Conservation (phyloP, 2,113 vertebrate genomes). For the Mystacornis crossleyi region DNA sequence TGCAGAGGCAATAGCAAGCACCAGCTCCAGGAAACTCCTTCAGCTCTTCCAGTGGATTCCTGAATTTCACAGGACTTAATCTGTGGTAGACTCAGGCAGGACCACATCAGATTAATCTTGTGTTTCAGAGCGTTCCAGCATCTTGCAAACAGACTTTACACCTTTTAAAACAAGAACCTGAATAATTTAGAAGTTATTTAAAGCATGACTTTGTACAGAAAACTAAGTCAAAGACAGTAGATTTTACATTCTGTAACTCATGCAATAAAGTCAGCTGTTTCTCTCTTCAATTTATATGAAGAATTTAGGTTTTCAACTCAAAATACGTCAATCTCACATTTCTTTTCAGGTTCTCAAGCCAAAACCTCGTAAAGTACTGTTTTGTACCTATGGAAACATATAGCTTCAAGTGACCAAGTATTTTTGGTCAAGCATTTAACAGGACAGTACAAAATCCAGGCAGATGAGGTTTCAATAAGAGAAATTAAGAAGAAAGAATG, state of each 20-base stretch:
- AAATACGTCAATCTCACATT: neutral
- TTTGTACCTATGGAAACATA: neutral
- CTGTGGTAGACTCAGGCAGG: fast-evolving
- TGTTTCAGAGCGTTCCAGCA: neutral
- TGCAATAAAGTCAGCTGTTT: fast-evolving
- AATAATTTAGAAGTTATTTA: neutral
- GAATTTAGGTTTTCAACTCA: neutral
- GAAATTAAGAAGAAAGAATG: neutral
- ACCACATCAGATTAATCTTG: neutral
- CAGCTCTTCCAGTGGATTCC: neutral
- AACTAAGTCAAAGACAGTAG: neutral
- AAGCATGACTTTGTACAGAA: neutral
- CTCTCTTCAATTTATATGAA: neutral
- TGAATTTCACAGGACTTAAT: neutral
- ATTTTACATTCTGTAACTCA: neutral
- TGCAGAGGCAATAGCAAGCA: neutral
- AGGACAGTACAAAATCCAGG: neutral
- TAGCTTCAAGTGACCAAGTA: neutral
- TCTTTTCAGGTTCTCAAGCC: neutral
- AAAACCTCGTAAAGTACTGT: neutral
- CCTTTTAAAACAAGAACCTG: neutral
- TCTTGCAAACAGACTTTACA: neutral
- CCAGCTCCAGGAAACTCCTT: neutral
- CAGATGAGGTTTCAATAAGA: neutral
- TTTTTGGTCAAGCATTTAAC: neutral